These are phyloP conservation scores for Pseudopleuronectes americanus DNA, from an alignment of 2,797 vertebrate species.

Conservation along the genomic window DNA sequence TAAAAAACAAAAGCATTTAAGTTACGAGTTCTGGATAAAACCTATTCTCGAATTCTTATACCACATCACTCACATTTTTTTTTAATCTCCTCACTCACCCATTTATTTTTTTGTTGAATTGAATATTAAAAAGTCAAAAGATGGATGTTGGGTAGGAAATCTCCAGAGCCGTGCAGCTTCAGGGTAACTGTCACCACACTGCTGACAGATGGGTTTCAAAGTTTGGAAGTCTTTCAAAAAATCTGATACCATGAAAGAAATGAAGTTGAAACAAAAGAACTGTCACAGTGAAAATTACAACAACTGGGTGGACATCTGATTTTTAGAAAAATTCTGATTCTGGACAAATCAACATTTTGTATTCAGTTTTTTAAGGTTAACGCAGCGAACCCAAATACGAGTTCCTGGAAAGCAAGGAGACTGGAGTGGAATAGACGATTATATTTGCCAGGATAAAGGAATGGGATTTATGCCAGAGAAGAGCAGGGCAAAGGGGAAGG, in stretches of 20 bases:
- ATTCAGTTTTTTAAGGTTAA: no score
- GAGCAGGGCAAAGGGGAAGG: no score
- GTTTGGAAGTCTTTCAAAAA: constrained; percentile 42
- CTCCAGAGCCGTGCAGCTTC: constrained; percentile 35
- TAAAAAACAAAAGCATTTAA: constrained; percentile 33
- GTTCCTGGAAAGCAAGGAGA: no score
- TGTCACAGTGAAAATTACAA: no score
- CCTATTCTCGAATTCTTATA: constrained; percentile 23
- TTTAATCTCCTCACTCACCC: constrained; percentile 22
- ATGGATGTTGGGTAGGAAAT: constrained; percentile 51
- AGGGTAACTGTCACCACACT: constrained; percentile 45
- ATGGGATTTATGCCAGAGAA: no score
- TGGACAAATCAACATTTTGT: no score
- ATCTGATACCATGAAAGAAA: constrained; percentile 4
- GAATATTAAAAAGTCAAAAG: constrained; percentile 51
- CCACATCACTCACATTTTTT: constrained; percentile 4
- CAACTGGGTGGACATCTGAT: no score
- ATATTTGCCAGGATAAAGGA: no score
- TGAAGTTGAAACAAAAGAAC: neutral
- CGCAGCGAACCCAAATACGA: no score
- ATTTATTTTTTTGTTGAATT: constrained; percentile 9
- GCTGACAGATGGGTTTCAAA: constrained; percentile 47
- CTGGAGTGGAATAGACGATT: no score
- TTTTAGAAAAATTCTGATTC: no score
- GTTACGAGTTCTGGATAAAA: constrained; percentile 21